Conservation (phyloP, 2,888 invertebrate genomes). For the Amorpha juglandis region DNA sequence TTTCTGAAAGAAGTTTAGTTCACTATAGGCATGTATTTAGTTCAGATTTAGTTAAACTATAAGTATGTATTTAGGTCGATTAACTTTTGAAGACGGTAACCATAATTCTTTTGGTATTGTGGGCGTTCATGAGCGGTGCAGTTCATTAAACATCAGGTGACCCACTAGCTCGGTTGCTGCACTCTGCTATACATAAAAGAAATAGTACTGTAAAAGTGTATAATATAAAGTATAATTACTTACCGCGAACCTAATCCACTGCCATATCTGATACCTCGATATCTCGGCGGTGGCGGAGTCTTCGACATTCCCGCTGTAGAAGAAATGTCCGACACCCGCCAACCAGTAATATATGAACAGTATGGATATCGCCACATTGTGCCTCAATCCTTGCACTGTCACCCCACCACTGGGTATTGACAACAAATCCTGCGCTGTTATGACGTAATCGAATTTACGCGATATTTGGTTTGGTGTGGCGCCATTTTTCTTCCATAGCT, state of each 20-base stretch:
- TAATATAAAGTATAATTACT: constrained; percentile 37
- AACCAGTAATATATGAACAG: constrained; percentile 89
- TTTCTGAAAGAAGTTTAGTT: no score
- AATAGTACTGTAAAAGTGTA: no score
- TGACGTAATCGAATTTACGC: constrained; percentile 59
- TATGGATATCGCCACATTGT: constrained; percentile 87
- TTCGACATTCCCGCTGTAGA: constrained; percentile 86
- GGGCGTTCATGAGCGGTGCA: no score
- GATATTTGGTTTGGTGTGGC: constrained; percentile 80
- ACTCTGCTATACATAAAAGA: no score
- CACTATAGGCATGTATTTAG: no score
- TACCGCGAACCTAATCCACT: constrained; percentile 87
- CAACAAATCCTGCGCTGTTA: constrained; percentile 80
- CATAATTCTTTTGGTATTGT: no score
- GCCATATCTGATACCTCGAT: constrained; percentile 89
- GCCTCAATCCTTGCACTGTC: constrained; percentile 84
- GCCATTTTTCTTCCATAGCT: constrained; percentile 81
- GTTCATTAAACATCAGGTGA: no score
- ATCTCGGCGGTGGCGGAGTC: constrained; percentile 91
- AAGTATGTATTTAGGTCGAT: no score
- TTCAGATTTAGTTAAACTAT: no score
- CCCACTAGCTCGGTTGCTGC: no score
- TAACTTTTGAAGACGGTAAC: no score
- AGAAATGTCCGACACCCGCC: constrained; percentile 87
- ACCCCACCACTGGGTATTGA: constrained; percentile 86